Percentiles rank a stretch among this genome's conserved stretches.
Conservation (phyloP, 1,140 invertebrate genomes). For the Helicorthomorpha holstii region DNA sequence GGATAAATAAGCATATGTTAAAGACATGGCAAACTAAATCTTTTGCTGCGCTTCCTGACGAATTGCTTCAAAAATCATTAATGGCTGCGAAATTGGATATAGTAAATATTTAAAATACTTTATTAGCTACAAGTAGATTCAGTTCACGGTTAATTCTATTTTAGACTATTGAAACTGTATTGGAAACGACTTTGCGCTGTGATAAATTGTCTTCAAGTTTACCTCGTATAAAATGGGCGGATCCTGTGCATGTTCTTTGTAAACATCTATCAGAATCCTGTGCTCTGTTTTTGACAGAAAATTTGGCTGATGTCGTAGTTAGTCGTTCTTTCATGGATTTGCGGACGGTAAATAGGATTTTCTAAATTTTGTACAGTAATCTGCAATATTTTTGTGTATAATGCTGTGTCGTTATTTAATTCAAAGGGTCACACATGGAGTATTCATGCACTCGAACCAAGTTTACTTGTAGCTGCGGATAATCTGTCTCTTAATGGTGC, state of each 20-base stretch:
- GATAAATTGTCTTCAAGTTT: slow-evolving; percentile 47
- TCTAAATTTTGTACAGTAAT: neutral
- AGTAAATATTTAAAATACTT: slow-evolving; percentile 21
- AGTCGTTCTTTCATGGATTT: slow-evolving; percentile 42
- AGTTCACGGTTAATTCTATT: slow-evolving; percentile 6
- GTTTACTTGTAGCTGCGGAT: slow-evolving; percentile 41
- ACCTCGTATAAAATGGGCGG: slow-evolving; percentile 50
- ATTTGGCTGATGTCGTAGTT: slow-evolving; percentile 41
- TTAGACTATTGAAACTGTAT: slow-evolving; percentile 40
- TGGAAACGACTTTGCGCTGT: slow-evolving; percentile 47
- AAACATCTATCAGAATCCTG: slow-evolving; percentile 46
- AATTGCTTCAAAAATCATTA: slow-evolving; percentile 63
- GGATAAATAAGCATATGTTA: slow-evolving; percentile 68
- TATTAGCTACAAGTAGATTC: too few relatives aligned
- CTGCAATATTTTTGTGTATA: neutral
- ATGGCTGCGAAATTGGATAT: slow-evolving; percentile 59
- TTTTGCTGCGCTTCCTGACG: slow-evolving; percentile 58
- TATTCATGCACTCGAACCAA: slow-evolving; percentile 44
- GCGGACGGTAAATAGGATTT: slow-evolving; percentile 24
- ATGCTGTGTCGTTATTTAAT: neutral
- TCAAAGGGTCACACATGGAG: slow-evolving; percentile 41
- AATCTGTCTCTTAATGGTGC: slow-evolving; percentile 47
- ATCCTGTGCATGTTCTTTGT: slow-evolving; percentile 43
- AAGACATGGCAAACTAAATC: slow-evolving; percentile 70
- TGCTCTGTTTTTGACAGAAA: slow-evolving; percentile 42